Percentiles rank a stretch among this genome's conserved stretches.
Conservation (phyloP, 2,797 vertebrate genomes). For the Rhadinocentrus ornatus region DNA sequence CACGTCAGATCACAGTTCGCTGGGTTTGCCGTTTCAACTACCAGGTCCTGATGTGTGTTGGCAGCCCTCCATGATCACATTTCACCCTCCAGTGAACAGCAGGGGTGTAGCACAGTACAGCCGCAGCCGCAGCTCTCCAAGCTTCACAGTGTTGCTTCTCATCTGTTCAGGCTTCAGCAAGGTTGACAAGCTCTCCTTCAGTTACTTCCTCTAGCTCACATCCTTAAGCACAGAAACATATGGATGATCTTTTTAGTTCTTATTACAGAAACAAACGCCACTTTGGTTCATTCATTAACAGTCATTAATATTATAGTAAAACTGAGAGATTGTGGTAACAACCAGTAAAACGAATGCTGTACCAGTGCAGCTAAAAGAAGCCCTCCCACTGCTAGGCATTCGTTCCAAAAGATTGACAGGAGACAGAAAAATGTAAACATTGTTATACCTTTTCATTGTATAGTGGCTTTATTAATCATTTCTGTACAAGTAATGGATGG, state of each 20-base stretch:
- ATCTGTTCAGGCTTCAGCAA: conserved; percentile 31
- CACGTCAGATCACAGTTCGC: conserved; percentile 41
- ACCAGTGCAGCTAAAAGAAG: not conserved
- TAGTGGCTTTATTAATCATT: too few relatives aligned
- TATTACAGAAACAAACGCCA: not conserved
- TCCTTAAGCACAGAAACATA: not conserved
- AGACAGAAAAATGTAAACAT: not conserved
- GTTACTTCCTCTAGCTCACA: not conserved
- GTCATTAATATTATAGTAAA: not conserved
- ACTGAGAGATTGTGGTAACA: not conserved
- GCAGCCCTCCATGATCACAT: conserved; percentile 77
- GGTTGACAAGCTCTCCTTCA: conserved; percentile 38
- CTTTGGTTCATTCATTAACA: not conserved
- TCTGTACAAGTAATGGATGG: too few relatives aligned
- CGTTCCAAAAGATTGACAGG: not conserved
- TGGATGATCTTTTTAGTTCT: not conserved
- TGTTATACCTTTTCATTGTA: too few relatives aligned
- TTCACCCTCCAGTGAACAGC: conserved; percentile 73
- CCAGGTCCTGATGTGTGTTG: conserved; percentile 69
- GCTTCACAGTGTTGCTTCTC: conserved; percentile 47
- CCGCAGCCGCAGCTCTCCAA: conserved; percentile 50
- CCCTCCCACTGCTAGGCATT: not conserved
- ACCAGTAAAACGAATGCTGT: not conserved
- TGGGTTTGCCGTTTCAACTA: conserved; percentile 62
- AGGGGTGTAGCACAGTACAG: conserved; percentile 63